These are phyloP conservation scores for Aphidius ervi DNA, from an alignment of 1,140 invertebrate genomes.

Conservation along the genomic window DNA sequence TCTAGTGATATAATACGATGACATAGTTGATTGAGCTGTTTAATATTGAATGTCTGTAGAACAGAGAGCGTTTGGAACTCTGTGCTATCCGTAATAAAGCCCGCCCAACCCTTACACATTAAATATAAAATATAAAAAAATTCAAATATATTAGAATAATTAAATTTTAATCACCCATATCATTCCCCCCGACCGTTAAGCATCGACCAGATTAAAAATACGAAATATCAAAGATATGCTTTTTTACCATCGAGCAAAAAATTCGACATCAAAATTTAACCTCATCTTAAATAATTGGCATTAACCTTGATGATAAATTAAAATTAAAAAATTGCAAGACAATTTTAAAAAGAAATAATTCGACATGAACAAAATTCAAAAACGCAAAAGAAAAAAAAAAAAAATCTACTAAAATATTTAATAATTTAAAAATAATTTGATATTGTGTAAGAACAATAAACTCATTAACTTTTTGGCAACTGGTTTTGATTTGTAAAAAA, in stretches of 20 bases:
- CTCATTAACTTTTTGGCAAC: too few species aligned
- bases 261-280: not conserved
- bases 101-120: constrained; percentile 21
- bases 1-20: constrained; percentile 52
- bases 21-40: constrained; percentile 56
- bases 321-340: not conserved
- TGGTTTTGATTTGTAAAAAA: too few species aligned
- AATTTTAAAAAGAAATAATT: not conserved
- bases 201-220: too few species aligned
- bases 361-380: not conserved
- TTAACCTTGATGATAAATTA: not conserved
- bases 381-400: not conserved
- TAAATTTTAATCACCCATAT: too few species aligned
- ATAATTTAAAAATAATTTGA: too few species aligned
- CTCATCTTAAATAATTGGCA: constrained; percentile 14
- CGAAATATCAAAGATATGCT: too few species aligned
- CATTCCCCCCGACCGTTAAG: too few species aligned
- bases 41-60: constrained; percentile 56
- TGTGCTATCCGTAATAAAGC: constrained; percentile 47
- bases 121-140: too few species aligned
- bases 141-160: too few species aligned
- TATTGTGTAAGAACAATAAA: too few species aligned
- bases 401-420: too few species aligned
- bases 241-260: not conserved
- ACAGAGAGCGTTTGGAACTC: constrained; percentile 55